Conservation (phyloP, 2,888 invertebrate species). For the Lochmaea capreae region DNA sequence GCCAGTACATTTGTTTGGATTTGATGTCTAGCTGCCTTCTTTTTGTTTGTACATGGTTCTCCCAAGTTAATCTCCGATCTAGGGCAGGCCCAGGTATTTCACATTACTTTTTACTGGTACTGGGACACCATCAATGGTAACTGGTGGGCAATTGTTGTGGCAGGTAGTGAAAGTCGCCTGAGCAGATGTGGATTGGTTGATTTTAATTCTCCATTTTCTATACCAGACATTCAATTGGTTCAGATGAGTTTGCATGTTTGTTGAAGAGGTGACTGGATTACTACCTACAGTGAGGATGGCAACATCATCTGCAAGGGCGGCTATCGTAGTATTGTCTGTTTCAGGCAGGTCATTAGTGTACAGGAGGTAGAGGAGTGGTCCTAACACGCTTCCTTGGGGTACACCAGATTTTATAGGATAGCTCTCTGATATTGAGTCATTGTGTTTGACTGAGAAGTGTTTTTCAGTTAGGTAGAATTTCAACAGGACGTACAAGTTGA, state of each 20-base stretch:
- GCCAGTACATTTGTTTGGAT: too few relatives aligned
- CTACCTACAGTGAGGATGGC: conserved; percentile 3
- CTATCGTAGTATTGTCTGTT: conserved; percentile 18
- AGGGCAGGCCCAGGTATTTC: background rate
- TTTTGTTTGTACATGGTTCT: conserved; percentile 7
- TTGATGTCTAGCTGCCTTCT: conserved; percentile 17
- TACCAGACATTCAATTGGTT: conserved; percentile 12
- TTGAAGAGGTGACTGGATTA: conserved; percentile 7
- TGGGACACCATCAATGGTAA: conserved; percentile 16
- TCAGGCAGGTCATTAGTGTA: too few relatives aligned
- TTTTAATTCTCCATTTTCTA: conserved; percentile 13
- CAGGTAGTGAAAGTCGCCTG: conserved; percentile 14
- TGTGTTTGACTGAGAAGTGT: too few relatives aligned
- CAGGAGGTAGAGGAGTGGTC: too few relatives aligned
- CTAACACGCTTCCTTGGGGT: too few relatives aligned
- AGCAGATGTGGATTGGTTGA: background rate
- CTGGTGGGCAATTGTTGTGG: conserved; percentile 16
- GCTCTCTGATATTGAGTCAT: too few relatives aligned
- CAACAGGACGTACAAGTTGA: too few relatives aligned
- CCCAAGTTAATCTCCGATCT: conserved; percentile 8
- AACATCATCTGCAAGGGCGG: background rate
- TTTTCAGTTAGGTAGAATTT: too few relatives aligned
- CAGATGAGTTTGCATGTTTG: conserved; percentile 8
- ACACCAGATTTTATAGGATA: too few relatives aligned
- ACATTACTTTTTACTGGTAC: conserved; percentile 2